A percentile compares a stretch with the other conserved stretches of the same genome.
Evolutionary conservation across 2,113 vertebrate species (phyloP).

Genomic region (Meriones unguiculatus): DNA sequence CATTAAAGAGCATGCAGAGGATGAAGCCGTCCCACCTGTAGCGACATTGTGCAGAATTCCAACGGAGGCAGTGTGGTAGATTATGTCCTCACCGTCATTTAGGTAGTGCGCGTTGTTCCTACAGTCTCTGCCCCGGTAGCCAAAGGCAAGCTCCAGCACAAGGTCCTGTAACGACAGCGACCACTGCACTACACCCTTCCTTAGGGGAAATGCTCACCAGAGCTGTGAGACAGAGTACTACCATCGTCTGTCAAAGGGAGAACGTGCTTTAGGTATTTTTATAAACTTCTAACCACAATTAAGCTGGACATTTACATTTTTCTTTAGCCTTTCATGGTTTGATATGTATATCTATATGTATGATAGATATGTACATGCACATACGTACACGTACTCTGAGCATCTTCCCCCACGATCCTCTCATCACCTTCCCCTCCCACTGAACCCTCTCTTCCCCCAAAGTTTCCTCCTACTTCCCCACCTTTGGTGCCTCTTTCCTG

Average conservation of each 20-base stretch:
- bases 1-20: constrained; percentile 8
- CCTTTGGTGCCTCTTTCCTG: background rate
- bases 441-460: background rate
- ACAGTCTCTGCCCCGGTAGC: constrained; percentile 98
- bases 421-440: background rate
- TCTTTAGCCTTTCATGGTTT: background rate
- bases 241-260: background rate
- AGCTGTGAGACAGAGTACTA: background rate
- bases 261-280: constrained; percentile 4
- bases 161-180: constrained; percentile 90
- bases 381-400: background rate
- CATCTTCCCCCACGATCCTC: background rate
- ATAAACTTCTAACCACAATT: constrained; percentile 45
- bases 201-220: background rate
- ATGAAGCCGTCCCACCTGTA: constrained; percentile 90
- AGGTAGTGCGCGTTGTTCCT: constrained; percentile 99
- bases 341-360: background rate
- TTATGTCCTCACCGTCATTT: constrained; percentile 97
- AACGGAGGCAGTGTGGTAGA: constrained; percentile 97
- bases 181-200: background rate
- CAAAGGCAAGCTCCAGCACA: constrained; percentile 97
- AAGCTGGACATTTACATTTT: background rate
- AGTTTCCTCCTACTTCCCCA: background rate
- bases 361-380: background rate
- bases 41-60: constrained; percentile 97